Conservation (phyloP, 2,797 vertebrate species). For the Eutrigla gurnardus region DNA sequence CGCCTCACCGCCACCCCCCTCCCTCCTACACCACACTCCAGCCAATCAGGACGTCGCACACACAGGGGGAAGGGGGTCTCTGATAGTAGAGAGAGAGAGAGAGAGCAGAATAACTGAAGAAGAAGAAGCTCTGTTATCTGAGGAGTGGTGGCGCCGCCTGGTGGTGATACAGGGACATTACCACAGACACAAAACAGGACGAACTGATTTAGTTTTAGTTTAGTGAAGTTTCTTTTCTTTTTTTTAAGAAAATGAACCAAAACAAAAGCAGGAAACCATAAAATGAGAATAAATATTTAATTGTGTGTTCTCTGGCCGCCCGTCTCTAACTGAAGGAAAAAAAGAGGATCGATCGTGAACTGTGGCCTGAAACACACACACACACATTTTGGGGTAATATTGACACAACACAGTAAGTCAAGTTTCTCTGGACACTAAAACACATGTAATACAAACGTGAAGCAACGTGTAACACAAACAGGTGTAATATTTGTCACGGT, state of each 20-base stretch:
- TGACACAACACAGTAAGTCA: neutral
- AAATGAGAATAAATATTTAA: too few relatives aligned
- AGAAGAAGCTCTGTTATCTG: neutral
- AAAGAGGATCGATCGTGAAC: slow-evolving; percentile 43
- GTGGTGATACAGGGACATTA: slow-evolving; percentile 48
- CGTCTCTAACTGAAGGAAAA: slow-evolving; percentile 27
- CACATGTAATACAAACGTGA: neutral
- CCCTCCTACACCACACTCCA: slow-evolving; percentile 48
- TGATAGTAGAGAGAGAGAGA: slow-evolving; percentile 6
- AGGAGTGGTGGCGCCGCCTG: slow-evolving; percentile 65
- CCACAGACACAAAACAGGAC: too few relatives aligned
- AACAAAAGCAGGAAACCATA: too few relatives aligned
- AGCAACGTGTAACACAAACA: too few relatives aligned
- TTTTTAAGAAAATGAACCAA: too few relatives aligned
- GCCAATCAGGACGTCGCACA: slow-evolving; percentile 61
- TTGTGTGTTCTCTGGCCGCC: neutral
- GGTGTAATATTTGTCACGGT: too few relatives aligned
- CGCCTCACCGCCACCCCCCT: slow-evolving; percentile 45
- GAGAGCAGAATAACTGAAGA: slow-evolving; percentile 27
- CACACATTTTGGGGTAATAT: neutral
- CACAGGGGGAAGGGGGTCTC: slow-evolving; percentile 7
- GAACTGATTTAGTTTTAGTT: too few relatives aligned
- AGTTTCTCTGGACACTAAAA: neutral
- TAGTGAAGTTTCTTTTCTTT: too few relatives aligned
- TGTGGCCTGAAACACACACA: slow-evolving; percentile 14